Conservation (phyloP, 2,797 vertebrate species). For the Peromyscus attwateri region DNA sequence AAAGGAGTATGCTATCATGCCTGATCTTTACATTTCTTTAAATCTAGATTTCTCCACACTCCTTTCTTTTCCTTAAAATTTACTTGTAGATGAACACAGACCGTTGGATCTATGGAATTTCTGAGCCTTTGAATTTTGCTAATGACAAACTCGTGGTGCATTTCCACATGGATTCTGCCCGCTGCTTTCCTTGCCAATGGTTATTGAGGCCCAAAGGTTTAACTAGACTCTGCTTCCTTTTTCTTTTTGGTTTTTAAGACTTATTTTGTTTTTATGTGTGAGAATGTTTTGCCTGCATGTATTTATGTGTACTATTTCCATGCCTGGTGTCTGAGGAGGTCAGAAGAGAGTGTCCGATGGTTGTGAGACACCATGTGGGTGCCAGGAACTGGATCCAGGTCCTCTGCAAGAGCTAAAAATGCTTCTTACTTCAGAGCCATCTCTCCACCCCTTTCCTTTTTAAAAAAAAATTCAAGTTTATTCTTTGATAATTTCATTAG, state of each 20-base stretch:
- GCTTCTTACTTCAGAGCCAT: not conserved
- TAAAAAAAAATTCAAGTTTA: not conserved
- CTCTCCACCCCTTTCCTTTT: not conserved
- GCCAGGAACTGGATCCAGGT: not conserved
- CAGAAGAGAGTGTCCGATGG: not conserved
- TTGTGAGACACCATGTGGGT: not conserved
- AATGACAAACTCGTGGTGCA: not conserved
- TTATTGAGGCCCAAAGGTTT: slow-evolving; percentile 1
- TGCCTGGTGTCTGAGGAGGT: not conserved
- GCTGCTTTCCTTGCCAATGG: slow-evolving; percentile 34
- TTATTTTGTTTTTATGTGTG: not conserved
- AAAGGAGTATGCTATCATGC: not conserved
- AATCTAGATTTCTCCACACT: not conserved
- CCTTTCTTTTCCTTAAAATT: slow-evolving; percentile 37
- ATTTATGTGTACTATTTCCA: not conserved
- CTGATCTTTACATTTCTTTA: slow-evolving; percentile 41
- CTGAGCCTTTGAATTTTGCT: slow-evolving; percentile 34
- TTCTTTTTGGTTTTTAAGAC: not conserved
- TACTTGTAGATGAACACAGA: slow-evolving; percentile 18
- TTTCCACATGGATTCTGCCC: not conserved
- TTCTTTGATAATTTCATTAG: not conserved
- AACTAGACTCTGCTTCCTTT: not conserved
- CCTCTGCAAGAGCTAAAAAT: not conserved
- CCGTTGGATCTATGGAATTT: not conserved
- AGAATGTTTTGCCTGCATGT: not conserved